phyloP scores from a whole-genome alignment of 1,140 invertebrate species.

The Trichomalopsis sarcophagae region DNA sequence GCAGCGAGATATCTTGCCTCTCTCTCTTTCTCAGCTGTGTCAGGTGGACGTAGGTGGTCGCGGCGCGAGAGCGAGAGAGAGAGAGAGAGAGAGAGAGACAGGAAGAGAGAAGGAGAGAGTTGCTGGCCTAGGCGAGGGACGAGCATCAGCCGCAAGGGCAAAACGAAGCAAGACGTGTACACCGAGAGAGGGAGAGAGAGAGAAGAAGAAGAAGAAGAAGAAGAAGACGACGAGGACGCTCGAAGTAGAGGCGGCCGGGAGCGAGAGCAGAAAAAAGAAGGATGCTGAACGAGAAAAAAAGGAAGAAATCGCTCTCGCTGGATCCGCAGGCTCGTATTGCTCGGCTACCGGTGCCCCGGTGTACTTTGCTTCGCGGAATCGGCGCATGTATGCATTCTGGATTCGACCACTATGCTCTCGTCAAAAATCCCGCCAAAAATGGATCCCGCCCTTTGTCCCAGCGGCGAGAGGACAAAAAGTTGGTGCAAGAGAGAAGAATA shows the following conservation, averaged over 20 bases:
- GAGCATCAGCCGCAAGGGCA: constrained; percentile 16
- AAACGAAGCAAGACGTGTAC: constrained; percentile 46
- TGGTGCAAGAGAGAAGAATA: neutral
- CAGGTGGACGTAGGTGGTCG: constrained; percentile 43
- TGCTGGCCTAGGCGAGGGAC: constrained; percentile 7
- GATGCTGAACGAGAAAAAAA: constrained; percentile 39
- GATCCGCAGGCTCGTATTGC: constrained; percentile 20
- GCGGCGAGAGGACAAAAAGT: too few species aligned
- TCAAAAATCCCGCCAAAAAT: too few species aligned
- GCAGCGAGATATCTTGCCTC: neutral
- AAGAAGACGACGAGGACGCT: neutral
- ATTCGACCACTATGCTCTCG: too few species aligned
- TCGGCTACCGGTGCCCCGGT: constrained; percentile 9
- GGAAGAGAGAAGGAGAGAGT: constrained; percentile 7
- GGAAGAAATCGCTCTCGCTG: neutral
- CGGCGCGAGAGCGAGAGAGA: neutral
- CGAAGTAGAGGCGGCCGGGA: neutral
- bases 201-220: constrained; percentile 1
- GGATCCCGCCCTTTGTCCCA: too few species aligned
- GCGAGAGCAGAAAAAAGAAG: neutral
- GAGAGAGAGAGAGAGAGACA: neutral
- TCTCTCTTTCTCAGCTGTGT: constrained; percentile 23
- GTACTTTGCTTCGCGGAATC: neutral
- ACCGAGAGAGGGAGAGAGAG: constrained; percentile 21
- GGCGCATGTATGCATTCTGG: neutral